Base-by-base conservation (phyloP, 2,888 invertebrate genomes). In the Gibbula magus region DNA sequence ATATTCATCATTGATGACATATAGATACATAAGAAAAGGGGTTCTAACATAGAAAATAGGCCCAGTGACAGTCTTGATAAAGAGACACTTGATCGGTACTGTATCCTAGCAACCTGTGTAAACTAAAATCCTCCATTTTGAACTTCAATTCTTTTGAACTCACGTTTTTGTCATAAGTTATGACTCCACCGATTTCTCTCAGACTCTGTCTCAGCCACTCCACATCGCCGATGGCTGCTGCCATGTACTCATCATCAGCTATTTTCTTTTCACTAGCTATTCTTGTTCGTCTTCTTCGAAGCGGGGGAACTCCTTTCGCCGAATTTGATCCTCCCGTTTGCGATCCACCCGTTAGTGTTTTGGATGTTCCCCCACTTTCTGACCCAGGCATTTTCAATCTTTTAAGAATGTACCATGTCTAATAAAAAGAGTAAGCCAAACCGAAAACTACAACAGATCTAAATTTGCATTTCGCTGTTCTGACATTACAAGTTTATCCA, bases 221-320 rank as follows among this genome's bases (percentile, higher is more conserved):
- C 20, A 90, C 89, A 82, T 93, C 93, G 16, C 93, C 93, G 61
- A 92, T 92, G 4, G 93, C 92, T 18, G 93, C 92, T 25, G 93
- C 92, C 92, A 93, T 93, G 82, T 92, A 93, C 75, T 92, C 92
- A 87, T 93, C 93, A 77, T 92, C 91, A 35, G 89, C 89, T 45
- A 91, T 90, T 82, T 90, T 90, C 78, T 90, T 91, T 76, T 90
- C 91, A 73, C 84, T 87, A 7, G 85, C 83, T 29, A 87, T 79
- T 53, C 86, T 81, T 32, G 88, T 84, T 32, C 88, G 81, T 61
- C 89, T 85, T n/a, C 88, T 85, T 51, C 86, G 80, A 81, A 35
- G 86, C 83, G 32, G 85, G 81, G 20, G 85, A 74, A 67, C 82
- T 78, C 51, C 77, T 66, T 75, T 79, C 10, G 77, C 75, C 7